These are phyloP conservation scores for Cephus cinctus DNA, from an alignment of 1,140 invertebrate genomes.

Conservation along the genomic window DNA sequence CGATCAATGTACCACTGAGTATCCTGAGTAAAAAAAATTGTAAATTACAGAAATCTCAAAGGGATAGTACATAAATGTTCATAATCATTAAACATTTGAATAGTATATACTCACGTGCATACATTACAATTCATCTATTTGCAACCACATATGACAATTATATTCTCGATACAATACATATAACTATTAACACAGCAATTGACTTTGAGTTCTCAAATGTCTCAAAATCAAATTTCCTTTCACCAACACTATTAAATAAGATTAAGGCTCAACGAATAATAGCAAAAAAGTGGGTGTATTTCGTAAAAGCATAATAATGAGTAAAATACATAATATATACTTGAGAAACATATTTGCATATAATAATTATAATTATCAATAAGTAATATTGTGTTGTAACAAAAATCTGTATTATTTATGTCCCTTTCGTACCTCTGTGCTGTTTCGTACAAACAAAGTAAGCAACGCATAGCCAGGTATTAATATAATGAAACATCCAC, in stretches of 20 bases:
- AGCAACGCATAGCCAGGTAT: background rate
- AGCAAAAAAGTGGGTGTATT: constrained; percentile 41
- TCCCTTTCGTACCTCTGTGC: background rate
- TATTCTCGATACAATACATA: constrained; percentile 1
- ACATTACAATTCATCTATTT: background rate
- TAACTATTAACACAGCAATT: constrained; percentile 9
- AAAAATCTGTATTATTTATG: background rate
- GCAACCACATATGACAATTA: background rate
- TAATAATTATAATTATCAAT: constrained; percentile 27
- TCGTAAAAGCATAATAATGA: constrained; percentile 37
- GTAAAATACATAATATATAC: constrained; percentile 37
- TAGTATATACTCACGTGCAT: constrained; percentile 7
- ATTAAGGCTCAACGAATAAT: too few relatives aligned
- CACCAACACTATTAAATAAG: constrained; percentile 5
- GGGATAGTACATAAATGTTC: too few relatives aligned
- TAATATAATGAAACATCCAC: background rate
- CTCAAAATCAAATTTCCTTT: constrained; percentile 5
- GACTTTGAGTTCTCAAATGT: constrained; percentile 5
- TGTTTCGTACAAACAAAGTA: constrained; percentile 1
- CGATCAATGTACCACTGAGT: too few relatives aligned
- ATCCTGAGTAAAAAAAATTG: too few relatives aligned
- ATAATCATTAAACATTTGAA: too few relatives aligned
- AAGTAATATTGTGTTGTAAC: constrained; percentile 18
- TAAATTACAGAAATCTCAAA: too few relatives aligned
- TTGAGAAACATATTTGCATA: constrained; percentile 30